Evolutionary conservation across 2,888 invertebrate species (phyloP), one percentile per base, ranked within the genome.

Genomic region (Nomada goodeniana): DNA sequence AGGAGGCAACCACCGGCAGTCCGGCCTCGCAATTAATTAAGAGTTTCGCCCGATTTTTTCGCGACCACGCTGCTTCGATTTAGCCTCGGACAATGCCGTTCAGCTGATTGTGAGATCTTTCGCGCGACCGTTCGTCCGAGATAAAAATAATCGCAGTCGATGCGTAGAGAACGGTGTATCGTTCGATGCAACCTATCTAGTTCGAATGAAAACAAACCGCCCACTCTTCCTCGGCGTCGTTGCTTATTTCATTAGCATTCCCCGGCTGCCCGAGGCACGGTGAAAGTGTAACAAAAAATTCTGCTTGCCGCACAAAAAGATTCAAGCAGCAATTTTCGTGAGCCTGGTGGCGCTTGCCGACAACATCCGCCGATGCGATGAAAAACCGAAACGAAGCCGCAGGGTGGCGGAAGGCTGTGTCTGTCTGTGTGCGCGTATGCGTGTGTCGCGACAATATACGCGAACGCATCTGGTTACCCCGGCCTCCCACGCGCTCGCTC

Each of bases 401-500:
- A 13, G 26, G 7, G 42, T 10, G 9, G 44, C 11, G 53, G 11
- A 13, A 20, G 18, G 59, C 52, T 42, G 69, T 50, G 47, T 15
- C 7, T 0, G 26, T 13, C 23, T 44, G 50, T 18, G 67, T 18
- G 23, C 1, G 23, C 1, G 23, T 23, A 1, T 42, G 69, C 59
- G 47, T n/a, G 5, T 5, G 42, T 26, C 26, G 75, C 53, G 75
- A 29, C 26, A 60, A 67, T 50, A 77, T 78, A 71, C 76, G 83
- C 73, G 70, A 11, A 60, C 86, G 76, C 73, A 80, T 80, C 72
- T 80, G 80, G 78, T 74, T 78, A 76, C 73, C 68, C 36, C 68
- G 50, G 71, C 80, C 86, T 80, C 87, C 87, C 85, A 83, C 87
- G 85, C 73, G 61, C 60, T 47, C 47, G 11, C 57, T 68, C 74